Evolutionary conservation across 1,140 invertebrate genomes (phyloP).

Genomic region (Maniola jurtina): DNA sequence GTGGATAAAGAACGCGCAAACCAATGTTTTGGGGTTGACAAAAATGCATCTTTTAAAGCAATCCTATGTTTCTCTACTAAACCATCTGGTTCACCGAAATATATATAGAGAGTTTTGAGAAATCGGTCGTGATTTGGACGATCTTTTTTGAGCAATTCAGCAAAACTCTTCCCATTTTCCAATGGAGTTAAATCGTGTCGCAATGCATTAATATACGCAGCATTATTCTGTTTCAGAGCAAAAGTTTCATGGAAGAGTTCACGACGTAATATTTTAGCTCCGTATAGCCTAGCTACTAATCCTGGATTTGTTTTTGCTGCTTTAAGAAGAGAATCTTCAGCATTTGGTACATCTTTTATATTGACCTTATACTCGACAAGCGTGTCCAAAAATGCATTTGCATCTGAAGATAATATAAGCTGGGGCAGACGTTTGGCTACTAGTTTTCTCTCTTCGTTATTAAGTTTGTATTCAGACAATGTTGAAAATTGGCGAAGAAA

Average conservation of each 20-base stretch:
- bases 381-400: conserved; percentile 30
- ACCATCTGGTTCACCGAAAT: conserved; percentile 46
- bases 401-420: conserved; percentile 31
- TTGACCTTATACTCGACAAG: conserved; percentile 35
- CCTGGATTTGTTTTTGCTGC: conserved; percentile 28
- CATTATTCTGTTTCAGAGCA: conserved; percentile 34
- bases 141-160: conserved; percentile 23
- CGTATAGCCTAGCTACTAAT: conserved; percentile 38
- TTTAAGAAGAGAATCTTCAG: conserved; percentile 27
- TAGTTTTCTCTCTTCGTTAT: conserved; percentile 31
- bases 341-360: conserved; percentile 31
- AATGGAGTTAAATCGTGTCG: conserved; percentile 37
- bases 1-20: conserved; percentile 36
- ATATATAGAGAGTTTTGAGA: conserved; percentile 40
- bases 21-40: conserved; percentile 19
- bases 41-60: conserved; percentile 26
- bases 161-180: conserved; percentile 31
- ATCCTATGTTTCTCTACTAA: conserved; percentile 38
- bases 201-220: conserved; percentile 48
- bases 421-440: conserved; percentile 35
- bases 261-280: conserved; percentile 39
- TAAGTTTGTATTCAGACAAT: conserved; percentile 48
- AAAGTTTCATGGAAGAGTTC: conserved; percentile 46
- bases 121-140: conserved; percentile 42
- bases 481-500: conserved; percentile 45